These are phyloP conservation scores for Dryococelus australis DNA, from an alignment of 2,888 invertebrate species.

Conservation along the genomic window DNA sequence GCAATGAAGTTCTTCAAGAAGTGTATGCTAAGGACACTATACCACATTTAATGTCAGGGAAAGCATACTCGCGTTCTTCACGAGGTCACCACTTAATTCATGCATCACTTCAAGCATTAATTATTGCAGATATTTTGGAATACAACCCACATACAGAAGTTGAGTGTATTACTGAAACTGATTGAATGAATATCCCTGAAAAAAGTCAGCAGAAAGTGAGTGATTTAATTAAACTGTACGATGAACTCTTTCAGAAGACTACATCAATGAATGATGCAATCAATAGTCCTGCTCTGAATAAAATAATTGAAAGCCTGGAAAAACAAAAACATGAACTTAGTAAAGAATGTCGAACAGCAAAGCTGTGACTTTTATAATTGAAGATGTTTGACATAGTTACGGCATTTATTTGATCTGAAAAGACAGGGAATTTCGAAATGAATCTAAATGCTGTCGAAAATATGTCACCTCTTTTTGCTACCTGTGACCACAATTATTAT, in stretches of 20 bases:
- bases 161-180: not conserved
- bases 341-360: too few relatives aligned
- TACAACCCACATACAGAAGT: not conserved
- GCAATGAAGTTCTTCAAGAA: not conserved
- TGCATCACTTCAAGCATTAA: not conserved
- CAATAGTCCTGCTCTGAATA: too few relatives aligned
- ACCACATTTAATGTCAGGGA: not conserved
- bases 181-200: not conserved
- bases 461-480: too few relatives aligned
- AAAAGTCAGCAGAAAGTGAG: not conserved
- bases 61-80: not conserved
- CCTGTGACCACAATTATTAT: too few relatives aligned
- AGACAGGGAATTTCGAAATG: too few relatives aligned
- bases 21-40: not conserved
- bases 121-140: not conserved
- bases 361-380: too few relatives aligned
- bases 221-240: not conserved
- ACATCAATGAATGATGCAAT: not conserved
- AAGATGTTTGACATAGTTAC: too few relatives aligned
- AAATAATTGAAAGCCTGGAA: too few relatives aligned
- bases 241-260: not conserved
- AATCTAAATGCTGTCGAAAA: too few relatives aligned
- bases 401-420: too few relatives aligned
- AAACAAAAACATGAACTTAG: too few relatives aligned
- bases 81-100: not conserved